A percentile compares a stretch with the other conserved stretches of the same genome.
Conservation (phyloP, 2,888 invertebrate genomes). For the Leucozona laternaria region DNA sequence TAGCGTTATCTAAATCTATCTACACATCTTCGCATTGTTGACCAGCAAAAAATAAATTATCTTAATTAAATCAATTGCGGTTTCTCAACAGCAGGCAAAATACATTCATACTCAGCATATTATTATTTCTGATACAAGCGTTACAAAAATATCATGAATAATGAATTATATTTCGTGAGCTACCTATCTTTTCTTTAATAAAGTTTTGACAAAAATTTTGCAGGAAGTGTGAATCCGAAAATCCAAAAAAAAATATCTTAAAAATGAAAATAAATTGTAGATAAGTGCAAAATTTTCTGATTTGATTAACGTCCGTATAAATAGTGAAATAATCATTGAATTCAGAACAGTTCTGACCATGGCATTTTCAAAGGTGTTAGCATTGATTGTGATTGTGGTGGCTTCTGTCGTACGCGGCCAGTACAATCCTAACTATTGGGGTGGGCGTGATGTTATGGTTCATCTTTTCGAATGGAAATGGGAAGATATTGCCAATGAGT, state of each 20-base stretch:
- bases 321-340: background rate
- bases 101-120: background rate
- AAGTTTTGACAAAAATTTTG: background rate
- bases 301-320: background rate
- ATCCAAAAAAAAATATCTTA: background rate
- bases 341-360: background rate
- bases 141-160: background rate
- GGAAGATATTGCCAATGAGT: constrained; percentile 91
- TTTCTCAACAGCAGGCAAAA: background rate
- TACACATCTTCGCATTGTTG: too few relatives aligned
- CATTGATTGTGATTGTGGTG: background rate
- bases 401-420: constrained; percentile 69
- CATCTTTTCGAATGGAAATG: constrained; percentile 94
- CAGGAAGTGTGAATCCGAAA: background rate
- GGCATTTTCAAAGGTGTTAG: constrained; percentile 2
- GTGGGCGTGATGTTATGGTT: constrained; percentile 88
- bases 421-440: constrained; percentile 81
- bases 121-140: background rate
- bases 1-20: too few relatives aligned
- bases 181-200: too few relatives aligned
- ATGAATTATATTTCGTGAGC: background rate
- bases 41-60: background rate
- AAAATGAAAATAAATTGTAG: background rate
- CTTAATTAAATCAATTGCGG: background rate
- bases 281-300: background rate